phyloP scores from a whole-genome alignment of 2,888 invertebrate genomes.

The Hartigia nigra region DNA sequence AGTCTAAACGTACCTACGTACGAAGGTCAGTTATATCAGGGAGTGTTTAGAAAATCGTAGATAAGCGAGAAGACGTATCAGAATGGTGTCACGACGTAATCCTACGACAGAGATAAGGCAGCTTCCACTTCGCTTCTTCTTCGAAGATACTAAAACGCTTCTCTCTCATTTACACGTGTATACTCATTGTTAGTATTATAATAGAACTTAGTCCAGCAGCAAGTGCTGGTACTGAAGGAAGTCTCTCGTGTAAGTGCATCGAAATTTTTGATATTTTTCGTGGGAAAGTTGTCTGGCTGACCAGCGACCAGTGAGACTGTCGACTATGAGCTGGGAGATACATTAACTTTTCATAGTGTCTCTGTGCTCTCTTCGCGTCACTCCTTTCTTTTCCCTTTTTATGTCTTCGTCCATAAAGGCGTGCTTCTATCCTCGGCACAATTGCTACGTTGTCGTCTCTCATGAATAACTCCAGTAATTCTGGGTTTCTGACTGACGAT shows the following conservation, averaged over 20 bases:
- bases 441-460: neutral
- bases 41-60: neutral
- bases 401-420: neutral
- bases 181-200: neutral
- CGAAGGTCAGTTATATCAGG: neutral
- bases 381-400: neutral
- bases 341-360: neutral
- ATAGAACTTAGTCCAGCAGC: neutral
- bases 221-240: neutral
- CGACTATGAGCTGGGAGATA: neutral
- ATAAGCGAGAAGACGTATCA: neutral
- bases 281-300: neutral
- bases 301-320: neutral
- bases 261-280: neutral
- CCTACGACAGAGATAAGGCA: neutral
- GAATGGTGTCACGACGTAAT: neutral
- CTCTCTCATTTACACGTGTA: neutral
- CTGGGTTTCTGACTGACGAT: neutral
- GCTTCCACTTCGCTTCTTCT: neutral
- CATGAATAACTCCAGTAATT: conserved; percentile 2
- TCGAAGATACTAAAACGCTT: neutral
- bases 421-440: neutral
- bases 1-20: neutral
- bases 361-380: neutral
- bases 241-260: neutral